Evolutionary conservation across 2,888 invertebrate species (phyloP).

Genomic region (Phorcus lineatus): DNA sequence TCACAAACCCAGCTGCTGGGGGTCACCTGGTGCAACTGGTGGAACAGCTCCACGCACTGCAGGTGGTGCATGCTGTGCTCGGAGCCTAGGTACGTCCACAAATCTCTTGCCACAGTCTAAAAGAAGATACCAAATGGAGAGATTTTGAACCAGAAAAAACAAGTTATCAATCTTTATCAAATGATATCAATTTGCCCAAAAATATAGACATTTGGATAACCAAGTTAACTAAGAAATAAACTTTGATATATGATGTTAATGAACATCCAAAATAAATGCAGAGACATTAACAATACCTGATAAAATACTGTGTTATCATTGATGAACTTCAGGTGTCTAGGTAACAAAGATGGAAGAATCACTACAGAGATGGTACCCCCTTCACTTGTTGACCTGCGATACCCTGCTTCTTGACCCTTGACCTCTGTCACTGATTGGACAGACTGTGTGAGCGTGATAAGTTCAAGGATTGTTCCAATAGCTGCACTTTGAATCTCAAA

Average conservation of each 20-base stretch:
- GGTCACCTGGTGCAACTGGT: conserved; percentile 85
- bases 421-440: conserved; percentile 60
- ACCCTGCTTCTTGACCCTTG: conserved; percentile 42
- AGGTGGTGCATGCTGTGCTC: conserved; percentile 79
- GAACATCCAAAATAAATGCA: no score
- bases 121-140: conserved; percentile 18
- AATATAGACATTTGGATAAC: no score
- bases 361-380: conserved; percentile 80
- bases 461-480: conserved; percentile 84
- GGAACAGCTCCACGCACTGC: conserved; percentile 83
- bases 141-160: not conserved
- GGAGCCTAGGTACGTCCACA: conserved; percentile 84
- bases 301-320: conserved; percentile 83
- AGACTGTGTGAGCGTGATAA: conserved; percentile 81
- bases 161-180: not conserved
- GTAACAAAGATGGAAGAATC: conserved; percentile 83
- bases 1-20: conserved; percentile 82
- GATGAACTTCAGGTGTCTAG: conserved; percentile 82
- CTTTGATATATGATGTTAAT: no score
- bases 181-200: no score
- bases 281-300: conserved; percentile 75
- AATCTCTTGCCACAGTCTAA: conserved; percentile 81
- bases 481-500: conserved; percentile 79
- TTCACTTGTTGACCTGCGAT: conserved; percentile 39
- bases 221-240: no score